Evolutionary conservation across 2,113 vertebrate genomes (phyloP).

Genomic region (Argyrosomus japonicus): DNA sequence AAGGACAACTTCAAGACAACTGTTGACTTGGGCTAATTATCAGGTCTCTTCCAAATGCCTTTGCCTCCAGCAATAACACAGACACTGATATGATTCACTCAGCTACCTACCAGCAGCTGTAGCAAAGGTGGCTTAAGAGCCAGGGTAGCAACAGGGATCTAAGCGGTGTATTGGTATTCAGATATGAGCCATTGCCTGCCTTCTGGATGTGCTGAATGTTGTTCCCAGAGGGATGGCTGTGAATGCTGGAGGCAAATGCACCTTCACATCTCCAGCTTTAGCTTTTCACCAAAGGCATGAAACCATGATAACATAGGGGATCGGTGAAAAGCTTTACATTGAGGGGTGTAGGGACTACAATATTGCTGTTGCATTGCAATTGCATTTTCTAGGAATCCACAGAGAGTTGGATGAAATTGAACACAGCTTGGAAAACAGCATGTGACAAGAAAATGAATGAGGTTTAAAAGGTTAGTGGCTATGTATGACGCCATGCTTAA

Average conservation of each 20-base stretch:
- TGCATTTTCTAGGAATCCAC: conserved; percentile 5
- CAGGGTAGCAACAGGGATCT: conserved; percentile 7
- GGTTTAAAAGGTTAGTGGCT: neutral
- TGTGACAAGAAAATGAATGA: conserved; percentile 2
- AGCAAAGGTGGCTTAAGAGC: conserved; percentile 16
- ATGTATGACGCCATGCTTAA: neutral
- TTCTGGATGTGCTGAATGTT: conserved; percentile 38
- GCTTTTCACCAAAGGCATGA: conserved; percentile 30
- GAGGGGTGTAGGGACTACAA: neutral
- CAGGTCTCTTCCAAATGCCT: conserved; percentile 8
- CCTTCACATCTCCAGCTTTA: conserved; percentile 26
- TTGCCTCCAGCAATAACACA: conserved; percentile 29
- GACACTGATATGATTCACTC: conserved; percentile 25
- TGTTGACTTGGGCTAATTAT: conserved; percentile 33
- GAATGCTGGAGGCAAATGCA: conserved; percentile 44
- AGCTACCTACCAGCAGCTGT: conserved; percentile 22
- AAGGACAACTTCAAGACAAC: conserved; percentile 14
- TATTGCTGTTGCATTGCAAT: conserved; percentile 19
- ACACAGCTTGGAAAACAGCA: neutral
- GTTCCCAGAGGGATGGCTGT: conserved; percentile 34
- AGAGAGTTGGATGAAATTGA: conserved; percentile 30
- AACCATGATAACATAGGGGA: conserved; percentile 24
- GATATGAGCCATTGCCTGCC: conserved; percentile 31
- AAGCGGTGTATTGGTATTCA: conserved; percentile 52
- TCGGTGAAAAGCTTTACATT: conserved; percentile 4